A percentile compares a stretch with the other conserved stretches of the same genome.
phyloP scores from a whole-genome alignment of 2,113 vertebrate species.

The Crotalus tigris region DNA sequence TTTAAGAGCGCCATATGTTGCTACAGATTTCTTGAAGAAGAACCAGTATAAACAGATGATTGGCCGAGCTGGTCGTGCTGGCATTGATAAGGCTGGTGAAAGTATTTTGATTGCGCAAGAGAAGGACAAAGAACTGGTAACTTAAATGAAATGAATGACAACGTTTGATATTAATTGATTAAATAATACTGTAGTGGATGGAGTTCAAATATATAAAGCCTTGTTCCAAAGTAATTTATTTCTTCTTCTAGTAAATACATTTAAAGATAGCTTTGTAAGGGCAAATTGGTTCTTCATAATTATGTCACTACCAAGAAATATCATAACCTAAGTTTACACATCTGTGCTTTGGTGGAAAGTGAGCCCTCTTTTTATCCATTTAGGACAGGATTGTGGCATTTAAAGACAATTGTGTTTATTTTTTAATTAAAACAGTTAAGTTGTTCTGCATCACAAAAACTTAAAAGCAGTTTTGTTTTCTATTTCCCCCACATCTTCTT shows the following conservation, averaged over 20 bases:
- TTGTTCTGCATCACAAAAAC: neutral
- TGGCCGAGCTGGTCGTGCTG: slow-evolving; percentile 91
- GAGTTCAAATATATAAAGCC: neutral
- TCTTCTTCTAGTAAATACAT: slow-evolving; percentile 1
- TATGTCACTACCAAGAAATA: neutral
- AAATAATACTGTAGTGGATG: neutral
- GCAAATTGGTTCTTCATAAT: neutral
- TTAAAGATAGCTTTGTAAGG: neutral
- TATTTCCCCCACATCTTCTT: neutral
- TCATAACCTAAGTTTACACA: neutral
- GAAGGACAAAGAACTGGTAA: slow-evolving; percentile 83
- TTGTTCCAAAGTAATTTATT: neutral
- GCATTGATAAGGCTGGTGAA: slow-evolving; percentile 87
- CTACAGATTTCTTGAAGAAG: slow-evolving; percentile 85
- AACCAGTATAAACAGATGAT: slow-evolving; percentile 97
- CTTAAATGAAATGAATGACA: neutral
- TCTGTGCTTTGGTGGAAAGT: neutral
- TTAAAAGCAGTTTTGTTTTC: neutral
- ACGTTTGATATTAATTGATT: neutral
- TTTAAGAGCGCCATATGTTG: slow-evolving; percentile 90
- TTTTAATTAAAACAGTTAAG: neutral
- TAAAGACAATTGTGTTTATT: neutral
- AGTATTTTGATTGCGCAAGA: slow-evolving; percentile 92
- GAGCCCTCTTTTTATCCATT: neutral
- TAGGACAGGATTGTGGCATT: neutral